A percentile compares a stretch with the other conserved stretches of the same genome.
These are phyloP conservation scores for Bucco capensis DNA, from an alignment of 2,113 vertebrate genomes.

Conservation along the genomic window DNA sequence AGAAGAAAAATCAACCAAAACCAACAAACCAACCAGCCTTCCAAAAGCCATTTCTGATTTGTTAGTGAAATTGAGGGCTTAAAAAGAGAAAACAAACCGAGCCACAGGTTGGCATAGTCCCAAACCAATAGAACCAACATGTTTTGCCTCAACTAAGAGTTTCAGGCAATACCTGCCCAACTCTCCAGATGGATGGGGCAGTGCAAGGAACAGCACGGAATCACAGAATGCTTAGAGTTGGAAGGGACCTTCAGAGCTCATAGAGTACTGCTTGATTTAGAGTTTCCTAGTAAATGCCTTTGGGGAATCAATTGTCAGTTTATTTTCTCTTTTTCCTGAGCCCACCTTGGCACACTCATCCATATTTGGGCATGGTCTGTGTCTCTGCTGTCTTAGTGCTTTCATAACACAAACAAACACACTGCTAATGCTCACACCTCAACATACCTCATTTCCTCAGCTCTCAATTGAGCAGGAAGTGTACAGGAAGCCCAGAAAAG, in stretches of 20 bases:
- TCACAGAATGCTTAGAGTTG: too few species aligned
- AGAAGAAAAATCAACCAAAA: neutral
- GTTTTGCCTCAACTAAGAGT: neutral
- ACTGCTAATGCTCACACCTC: conserved; percentile 5
- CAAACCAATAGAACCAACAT: neutral
- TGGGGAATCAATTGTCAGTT: neutral
- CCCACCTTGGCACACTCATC: neutral
- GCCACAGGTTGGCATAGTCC: neutral
- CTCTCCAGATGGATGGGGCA: neutral
- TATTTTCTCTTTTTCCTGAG: neutral
- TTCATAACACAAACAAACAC: neutral
- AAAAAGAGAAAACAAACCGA: neutral
- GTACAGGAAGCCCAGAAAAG: neutral
- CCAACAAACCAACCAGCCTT: neutral
- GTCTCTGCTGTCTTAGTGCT: neutral
- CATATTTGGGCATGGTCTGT: neutral
- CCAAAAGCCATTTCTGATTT: neutral
- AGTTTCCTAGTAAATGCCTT: neutral
- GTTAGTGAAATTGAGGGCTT: neutral
- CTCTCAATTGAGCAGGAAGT: conserved; percentile 9
- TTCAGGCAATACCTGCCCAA: neutral
- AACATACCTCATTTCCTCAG: conserved; percentile 9
- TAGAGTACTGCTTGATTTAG: neutral
- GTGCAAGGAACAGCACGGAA: neutral
- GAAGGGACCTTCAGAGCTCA: too few species aligned